Base-by-base conservation (phyloP, 2,113 vertebrate species). In the Calonectris borealis region DNA sequence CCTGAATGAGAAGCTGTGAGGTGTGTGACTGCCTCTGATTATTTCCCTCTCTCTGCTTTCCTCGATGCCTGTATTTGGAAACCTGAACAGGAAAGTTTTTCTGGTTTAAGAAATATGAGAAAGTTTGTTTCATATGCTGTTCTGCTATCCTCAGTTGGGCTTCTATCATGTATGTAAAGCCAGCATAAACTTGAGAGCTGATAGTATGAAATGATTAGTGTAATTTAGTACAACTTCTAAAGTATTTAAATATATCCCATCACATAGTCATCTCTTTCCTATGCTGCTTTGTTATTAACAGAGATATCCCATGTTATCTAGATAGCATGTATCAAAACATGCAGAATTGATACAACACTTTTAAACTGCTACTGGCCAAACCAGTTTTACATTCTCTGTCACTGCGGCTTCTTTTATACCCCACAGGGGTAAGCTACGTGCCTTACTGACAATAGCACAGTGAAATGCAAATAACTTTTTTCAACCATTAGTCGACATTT, bases 31-130 rank as follows among this genome's bases (percentile, higher is more conserved):
- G 65, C 34, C 21, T 49, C 36, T 70, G 20, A 48, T 78, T 65
- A 18, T 31, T 54, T 75, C 26, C 22, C 51, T 8, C 21, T 8
- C 21, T 57, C 51, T 77, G 13, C 16, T 13, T 7, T 86, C 27
- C 34, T 72, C 29, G 13, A 13, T 22, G 11, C 22, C 22, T 44
- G 2, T 36, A n/a, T 55, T 83, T 0, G 0, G 34, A 72, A 86
- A 52, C 3, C 9, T 40, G 44, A 70, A 36, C 2, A 22, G 40
- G 19, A 26, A 64, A 27, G 10, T 5, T 66, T 76, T 93, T 61
- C 36, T 83, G 9, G 7, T 77, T 69, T 93, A 77, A 80, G 22
- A 70, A 73, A 27, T 64, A 16, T 4, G 16, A 40, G 36, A 48
- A 73, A 3, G 4, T 22, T 68, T 48, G 4, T 32, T 89, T 57